Percentiles rank a stretch among this genome's conserved stretches.
phyloP scores from a whole-genome alignment of 2,797 vertebrate species.

The Diceros bicornis region DNA sequence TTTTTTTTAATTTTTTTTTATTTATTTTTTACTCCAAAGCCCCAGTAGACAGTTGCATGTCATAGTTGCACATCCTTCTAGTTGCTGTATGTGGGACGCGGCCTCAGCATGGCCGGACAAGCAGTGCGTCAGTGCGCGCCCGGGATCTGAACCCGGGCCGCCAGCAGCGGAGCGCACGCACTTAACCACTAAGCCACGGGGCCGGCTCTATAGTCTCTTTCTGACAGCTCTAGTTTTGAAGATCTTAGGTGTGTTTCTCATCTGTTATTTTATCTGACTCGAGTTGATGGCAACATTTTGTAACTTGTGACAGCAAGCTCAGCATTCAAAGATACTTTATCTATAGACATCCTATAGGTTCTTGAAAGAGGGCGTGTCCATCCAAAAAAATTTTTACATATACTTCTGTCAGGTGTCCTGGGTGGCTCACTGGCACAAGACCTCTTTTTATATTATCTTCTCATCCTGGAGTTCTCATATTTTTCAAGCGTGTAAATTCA shows the following conservation, averaged over 20 bases:
- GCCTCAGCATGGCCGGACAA: too few species aligned
- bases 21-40: too few species aligned
- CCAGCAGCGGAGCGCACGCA: too few species aligned
- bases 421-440: background rate
- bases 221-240: background rate
- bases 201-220: background rate
- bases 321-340: background rate
- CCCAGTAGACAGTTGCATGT: too few species aligned
- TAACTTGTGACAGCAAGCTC: background rate
- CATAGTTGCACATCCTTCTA: too few species aligned
- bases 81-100: too few species aligned
- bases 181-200: too few species aligned
- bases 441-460: background rate
- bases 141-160: too few species aligned
- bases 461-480: background rate
- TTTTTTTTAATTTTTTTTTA: too few species aligned
- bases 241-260: background rate
- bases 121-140: too few species aligned
- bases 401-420: background rate
- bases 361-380: background rate
- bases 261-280: background rate
- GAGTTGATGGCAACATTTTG: background rate
- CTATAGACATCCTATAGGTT: background rate
- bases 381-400: background rate
- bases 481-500: background rate